Conservation (phyloP, 2,888 invertebrate species). For the Drosophila colorata region DNA sequence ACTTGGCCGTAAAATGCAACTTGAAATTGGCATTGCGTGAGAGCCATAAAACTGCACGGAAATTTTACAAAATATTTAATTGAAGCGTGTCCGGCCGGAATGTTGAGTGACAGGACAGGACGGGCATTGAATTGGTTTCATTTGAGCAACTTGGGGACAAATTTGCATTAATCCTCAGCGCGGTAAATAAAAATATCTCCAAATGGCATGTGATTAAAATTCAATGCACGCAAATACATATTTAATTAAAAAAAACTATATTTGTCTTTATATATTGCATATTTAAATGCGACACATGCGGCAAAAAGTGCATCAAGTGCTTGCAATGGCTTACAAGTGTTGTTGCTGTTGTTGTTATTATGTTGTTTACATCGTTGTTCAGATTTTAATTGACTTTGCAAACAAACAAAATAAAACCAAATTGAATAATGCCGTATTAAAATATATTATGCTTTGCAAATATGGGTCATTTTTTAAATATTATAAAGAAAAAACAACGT, state of each 20-base stretch:
- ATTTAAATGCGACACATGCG: conserved; percentile 41
- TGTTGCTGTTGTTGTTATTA: conserved; percentile 21
- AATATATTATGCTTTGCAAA: conserved; percentile 32
- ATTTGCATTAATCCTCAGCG: conserved; percentile 35
- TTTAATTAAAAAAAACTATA: conserved; percentile 67
- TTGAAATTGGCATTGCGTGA: conserved; percentile 16
- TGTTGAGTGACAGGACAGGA: not conserved
- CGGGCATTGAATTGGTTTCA: conserved; percentile 36
- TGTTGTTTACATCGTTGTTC: conserved; percentile 70
- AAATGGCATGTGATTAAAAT: conserved; percentile 70
- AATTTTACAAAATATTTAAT: conserved; percentile 48
- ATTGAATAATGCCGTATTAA: conserved; percentile 5
- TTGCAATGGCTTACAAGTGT: conserved; percentile 38
- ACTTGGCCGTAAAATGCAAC: conserved; percentile 35
- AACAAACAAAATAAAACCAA: conserved; percentile 49
- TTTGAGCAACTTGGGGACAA: conserved; percentile 31
- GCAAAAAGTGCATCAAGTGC: conserved; percentile 50
- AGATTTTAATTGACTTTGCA: conserved; percentile 74
- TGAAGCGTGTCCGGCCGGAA: conserved; percentile 32
- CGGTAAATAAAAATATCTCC: conserved; percentile 40
- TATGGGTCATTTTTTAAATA: conserved; percentile 10
- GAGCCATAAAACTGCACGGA: conserved; percentile 29
- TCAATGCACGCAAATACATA: conserved; percentile 69
- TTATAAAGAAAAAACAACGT: not conserved
- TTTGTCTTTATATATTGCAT: conserved; percentile 22